Evolutionary conservation across 2,888 invertebrate species (phyloP), one percentile per base, ranked within the genome.

Genomic region (Hyalella azteca): DNA sequence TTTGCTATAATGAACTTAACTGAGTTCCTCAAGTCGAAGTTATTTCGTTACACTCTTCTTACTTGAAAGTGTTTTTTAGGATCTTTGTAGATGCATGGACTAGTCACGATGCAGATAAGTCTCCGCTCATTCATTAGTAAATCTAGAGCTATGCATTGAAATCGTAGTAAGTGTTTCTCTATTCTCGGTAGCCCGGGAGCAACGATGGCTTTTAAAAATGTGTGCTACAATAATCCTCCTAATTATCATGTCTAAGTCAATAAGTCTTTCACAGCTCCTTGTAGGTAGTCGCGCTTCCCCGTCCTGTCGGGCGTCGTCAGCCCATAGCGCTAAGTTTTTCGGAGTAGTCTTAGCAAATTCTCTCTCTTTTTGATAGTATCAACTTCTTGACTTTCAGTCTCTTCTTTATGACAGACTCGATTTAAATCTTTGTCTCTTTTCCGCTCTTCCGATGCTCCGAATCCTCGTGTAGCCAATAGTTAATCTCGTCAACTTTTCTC

Each of bases 231-330:
- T 26, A 26, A 22, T 4, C 26, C 26, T 54, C 29, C 26, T 54
- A 54, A 29, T 54, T n/a, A n/a, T n/a, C n/a, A n/a, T n/a, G 26
- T 7, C 22, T 54, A 54, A 2, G 29, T 54, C 26, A 13, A 54
- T 54, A 36, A 13, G 66, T 66, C 66, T 66, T 66, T 66, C 66
- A 66, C 66, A 36, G 39, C 36, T 66, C 66, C 66, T 66, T 32
- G 36, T 66, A n/a, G n/a, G n/a, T n/a, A 66, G 66, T 66, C 66
- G 39, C 66, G 66, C 66, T 66, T 39, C 19, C 39, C 66, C 66
- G 5, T 66, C 66, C 36, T 66, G 19, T 66, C n/a, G 66, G 66
- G 54, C 26, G 54, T 54, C 22, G 32, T 22, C 59, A n/a, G n/a
- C 36, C 36, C 29, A 32, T 39, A 32, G 66, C 22, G 66, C 66